Conservation (phyloP, 1,140 invertebrate genomes). For the Trichonephila clavata region DNA sequence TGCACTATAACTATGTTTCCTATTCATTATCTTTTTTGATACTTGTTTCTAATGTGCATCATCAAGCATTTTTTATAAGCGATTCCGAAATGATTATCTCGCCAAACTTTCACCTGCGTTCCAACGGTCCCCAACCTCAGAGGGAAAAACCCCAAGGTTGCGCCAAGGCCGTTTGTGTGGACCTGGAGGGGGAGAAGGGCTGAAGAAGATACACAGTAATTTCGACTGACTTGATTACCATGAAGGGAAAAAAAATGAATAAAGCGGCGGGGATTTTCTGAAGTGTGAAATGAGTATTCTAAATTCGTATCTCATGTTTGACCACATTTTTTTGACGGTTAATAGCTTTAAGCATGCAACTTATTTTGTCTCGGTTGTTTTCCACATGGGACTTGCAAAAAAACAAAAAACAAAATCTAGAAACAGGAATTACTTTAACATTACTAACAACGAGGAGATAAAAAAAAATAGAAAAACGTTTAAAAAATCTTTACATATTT, state of each 20-base stretch:
- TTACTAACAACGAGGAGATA: too few relatives aligned
- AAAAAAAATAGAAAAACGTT: too few relatives aligned
- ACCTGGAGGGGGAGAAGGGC: not conserved
- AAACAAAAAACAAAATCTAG: too few relatives aligned
- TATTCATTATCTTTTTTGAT: not conserved
- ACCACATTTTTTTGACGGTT: not conserved
- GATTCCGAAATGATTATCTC: not conserved
- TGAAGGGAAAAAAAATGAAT: not conserved
- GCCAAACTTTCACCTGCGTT: constrained; percentile 1
- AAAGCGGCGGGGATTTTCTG: not conserved
- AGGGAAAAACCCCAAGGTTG: constrained; percentile 46
- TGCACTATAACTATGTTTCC: not conserved
- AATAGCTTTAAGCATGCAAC: not conserved
- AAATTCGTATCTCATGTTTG: not conserved
- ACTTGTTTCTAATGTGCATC: not conserved
- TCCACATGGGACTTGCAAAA: too few relatives aligned
- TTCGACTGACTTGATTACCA: constrained; percentile 2
- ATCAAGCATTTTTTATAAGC: not conserved
- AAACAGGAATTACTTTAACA: too few relatives aligned
- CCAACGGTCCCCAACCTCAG: not conserved
- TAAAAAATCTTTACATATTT: too few relatives aligned
- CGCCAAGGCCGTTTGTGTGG: not conserved
- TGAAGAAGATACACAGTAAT: not conserved
- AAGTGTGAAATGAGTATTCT: not conserved
- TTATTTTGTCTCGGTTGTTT: too few relatives aligned